Evolutionary conservation across 2,797 vertebrate species (phyloP).

Genomic region (Orestias chungarensis): DNA sequence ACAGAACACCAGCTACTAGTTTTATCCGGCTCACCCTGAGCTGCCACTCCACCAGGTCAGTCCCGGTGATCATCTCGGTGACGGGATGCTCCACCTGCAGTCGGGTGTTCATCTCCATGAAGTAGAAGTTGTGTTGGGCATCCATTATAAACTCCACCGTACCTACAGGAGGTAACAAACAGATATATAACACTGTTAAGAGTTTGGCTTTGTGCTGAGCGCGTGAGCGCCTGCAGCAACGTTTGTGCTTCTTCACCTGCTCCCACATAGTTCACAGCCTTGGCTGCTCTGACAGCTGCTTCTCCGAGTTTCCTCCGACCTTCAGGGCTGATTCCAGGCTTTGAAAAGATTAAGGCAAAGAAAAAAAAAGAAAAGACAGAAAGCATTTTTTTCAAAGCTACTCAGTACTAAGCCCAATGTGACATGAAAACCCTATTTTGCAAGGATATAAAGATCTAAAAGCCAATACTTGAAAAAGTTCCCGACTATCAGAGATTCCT

Average conservation of each 20-base stretch:
- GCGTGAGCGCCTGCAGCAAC: neutral
- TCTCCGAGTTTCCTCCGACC: conserved; percentile 91
- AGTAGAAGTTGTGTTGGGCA: conserved; percentile 93
- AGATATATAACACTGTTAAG: neutral
- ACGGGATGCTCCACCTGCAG: conserved; percentile 97
- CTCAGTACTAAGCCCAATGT: neutral
- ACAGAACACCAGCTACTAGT: too few relatives aligned
- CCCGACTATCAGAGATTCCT: neutral
- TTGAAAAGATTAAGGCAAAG: conserved; percentile 12
- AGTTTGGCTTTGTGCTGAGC: accelerated
- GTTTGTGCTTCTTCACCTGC: conserved; percentile 81
- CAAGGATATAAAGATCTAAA: neutral
- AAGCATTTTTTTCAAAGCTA: neutral
- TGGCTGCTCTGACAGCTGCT: conserved; percentile 92
- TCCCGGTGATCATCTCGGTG: conserved; percentile 97
- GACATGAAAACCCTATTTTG: neutral
- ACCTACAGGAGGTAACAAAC: conserved; percentile 75
- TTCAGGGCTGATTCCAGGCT: conserved; percentile 93
- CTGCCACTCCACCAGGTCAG: conserved; percentile 98
- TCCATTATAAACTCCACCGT: conserved; percentile 99
- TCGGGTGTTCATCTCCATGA: conserved; percentile 99
- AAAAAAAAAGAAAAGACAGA: too few relatives aligned
- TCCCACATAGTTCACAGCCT: conserved; percentile 95
- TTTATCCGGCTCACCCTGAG: conserved; percentile 81
- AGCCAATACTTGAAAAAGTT: too few relatives aligned